Evolutionary conservation across 2,797 vertebrate genomes (phyloP).

Genomic region (Brotula barbata): DNA sequence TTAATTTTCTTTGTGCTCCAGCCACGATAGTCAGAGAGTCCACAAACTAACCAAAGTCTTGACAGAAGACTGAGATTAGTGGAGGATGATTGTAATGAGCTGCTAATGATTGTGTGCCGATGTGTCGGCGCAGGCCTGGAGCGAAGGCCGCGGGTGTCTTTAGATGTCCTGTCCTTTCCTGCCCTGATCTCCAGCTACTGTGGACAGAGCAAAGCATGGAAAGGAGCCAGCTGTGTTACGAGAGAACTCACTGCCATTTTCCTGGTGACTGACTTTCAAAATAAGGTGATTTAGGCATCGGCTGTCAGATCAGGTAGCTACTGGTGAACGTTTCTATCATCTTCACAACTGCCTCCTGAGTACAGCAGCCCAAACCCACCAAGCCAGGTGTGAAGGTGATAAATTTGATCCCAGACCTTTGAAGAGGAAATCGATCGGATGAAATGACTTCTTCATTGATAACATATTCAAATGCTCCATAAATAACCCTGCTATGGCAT

Average conservation of each 20-base stretch:
- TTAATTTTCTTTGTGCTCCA: conserved; percentile 45
- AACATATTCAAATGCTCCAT: conserved; percentile 14
- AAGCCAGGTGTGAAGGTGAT: conserved; percentile 17
- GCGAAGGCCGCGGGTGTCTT: conserved; percentile 23
- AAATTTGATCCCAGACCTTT: conserved; percentile 15
- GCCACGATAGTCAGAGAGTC: conserved; percentile 22
- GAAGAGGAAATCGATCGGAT: conserved; percentile 27
- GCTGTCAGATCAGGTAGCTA: conserved; percentile 49
- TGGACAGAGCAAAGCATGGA: conserved; percentile 27
- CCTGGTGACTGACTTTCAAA: conserved; percentile 10
- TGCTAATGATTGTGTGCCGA: conserved; percentile 55
- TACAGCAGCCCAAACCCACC: conserved; percentile 40
- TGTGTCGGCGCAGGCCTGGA: conserved; percentile 35
- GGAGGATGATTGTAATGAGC: conserved; percentile 66
- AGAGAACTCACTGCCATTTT: conserved; percentile 29
- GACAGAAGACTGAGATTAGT: conserved; percentile 32
- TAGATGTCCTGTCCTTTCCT: conserved; percentile 22
- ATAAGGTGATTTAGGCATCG: conserved; percentile 19
- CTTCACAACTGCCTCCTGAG: conserved; percentile 30
- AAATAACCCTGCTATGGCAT: conserved; percentile 56
- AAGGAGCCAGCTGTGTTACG: conserved; percentile 13
- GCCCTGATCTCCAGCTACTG: conserved; percentile 51
- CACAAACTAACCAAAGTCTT: conserved; percentile 18
- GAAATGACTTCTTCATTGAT: conserved; percentile 25
- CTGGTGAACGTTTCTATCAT: conserved; percentile 63